These are phyloP conservation scores for Cylindroiulus punctatus DNA, from an alignment of 2,888 invertebrate genomes.

Conservation along the genomic window DNA sequence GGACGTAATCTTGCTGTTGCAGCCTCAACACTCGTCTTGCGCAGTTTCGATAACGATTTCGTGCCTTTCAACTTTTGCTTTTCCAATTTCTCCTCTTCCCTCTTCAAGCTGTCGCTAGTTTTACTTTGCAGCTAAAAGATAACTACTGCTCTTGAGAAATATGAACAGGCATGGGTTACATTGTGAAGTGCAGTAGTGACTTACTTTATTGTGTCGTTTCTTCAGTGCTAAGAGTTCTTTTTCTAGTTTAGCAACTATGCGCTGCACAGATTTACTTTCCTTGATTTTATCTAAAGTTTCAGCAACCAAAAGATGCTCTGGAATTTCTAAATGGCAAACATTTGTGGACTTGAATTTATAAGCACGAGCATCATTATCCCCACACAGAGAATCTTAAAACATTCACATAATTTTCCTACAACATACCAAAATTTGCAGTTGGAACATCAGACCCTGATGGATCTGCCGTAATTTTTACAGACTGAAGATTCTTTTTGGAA, in stretches of 20 bases:
- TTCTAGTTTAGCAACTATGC: constrained; percentile 84
- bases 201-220: constrained; percentile 67
- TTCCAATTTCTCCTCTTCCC: constrained; percentile 55
- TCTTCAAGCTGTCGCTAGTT: constrained; percentile 60
- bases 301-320: constrained; percentile 74
- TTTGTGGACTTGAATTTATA: too few relatives aligned
- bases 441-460: constrained; percentile 7
- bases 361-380: too few relatives aligned
- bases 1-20: neutral
- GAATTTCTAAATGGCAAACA: constrained; percentile 59
- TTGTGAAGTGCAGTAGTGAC: neutral
- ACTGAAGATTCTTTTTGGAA: constrained; percentile 52
- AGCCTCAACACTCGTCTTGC: constrained; percentile 52
- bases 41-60: constrained; percentile 31
- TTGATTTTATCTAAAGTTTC: constrained; percentile 83
- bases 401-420: neutral
- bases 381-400: too few relatives aligned
- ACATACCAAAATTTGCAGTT: constrained; percentile 43
- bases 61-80: constrained; percentile 49
- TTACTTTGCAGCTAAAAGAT: constrained; percentile 59
- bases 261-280: constrained; percentile 82
- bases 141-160: neutral
- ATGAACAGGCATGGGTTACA: neutral
- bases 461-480: constrained; percentile 1
- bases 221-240: constrained; percentile 85